These are phyloP conservation scores for Gymnothorax reevesii DNA, from an alignment of 2,797 vertebrate genomes.

Conservation along the genomic window DNA sequence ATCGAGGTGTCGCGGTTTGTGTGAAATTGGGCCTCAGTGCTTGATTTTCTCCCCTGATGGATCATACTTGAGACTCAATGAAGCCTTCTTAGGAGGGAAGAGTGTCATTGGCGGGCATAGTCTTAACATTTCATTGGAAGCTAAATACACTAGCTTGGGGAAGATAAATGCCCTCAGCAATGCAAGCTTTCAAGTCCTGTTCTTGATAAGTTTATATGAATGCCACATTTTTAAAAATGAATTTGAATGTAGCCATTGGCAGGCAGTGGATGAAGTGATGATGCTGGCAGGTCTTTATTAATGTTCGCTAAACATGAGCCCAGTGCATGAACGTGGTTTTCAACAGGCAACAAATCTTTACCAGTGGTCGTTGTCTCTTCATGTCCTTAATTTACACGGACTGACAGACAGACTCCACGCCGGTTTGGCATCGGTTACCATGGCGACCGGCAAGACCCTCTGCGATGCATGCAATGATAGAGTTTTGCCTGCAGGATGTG, in stretches of 20 bases:
- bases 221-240: not conserved
- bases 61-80: too few species aligned
- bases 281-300: too few species aligned
- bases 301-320: not conserved
- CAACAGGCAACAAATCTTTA: not conserved
- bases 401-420: not conserved
- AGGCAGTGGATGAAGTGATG: not conserved
- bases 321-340: not conserved
- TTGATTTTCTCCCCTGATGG: too few species aligned
- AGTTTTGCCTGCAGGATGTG: not conserved
- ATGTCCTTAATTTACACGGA: not conserved
- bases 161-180: not conserved
- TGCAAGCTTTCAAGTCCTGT: not conserved
- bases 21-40: too few species aligned
- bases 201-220: not conserved
- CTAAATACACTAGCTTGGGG: not conserved
- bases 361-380: not conserved
- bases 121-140: not conserved
- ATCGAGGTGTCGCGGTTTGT: too few species aligned
- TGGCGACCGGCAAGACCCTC: not conserved
- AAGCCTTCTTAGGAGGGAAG: not conserved
- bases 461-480: not conserved
- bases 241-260: not conserved
- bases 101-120: not conserved
- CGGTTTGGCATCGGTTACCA: not conserved